Percentiles rank a stretch among this genome's conserved stretches.
These are phyloP conservation scores for Cephus sareptanus DNA, from an alignment of 2,888 invertebrate species.

Conservation along the genomic window DNA sequence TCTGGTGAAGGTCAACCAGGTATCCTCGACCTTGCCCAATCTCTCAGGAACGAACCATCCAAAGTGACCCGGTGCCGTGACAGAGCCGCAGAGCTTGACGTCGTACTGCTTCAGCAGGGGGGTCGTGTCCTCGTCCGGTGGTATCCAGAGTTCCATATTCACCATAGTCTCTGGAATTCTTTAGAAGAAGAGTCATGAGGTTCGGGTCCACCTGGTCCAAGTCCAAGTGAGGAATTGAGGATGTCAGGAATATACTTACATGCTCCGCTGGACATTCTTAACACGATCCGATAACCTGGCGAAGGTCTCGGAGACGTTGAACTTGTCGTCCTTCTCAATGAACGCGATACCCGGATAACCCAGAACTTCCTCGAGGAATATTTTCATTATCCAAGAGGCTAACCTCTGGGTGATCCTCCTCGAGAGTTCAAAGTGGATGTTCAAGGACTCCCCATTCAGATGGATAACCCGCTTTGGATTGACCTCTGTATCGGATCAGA, in stretches of 20 bases:
- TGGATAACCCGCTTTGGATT: constrained; percentile 66
- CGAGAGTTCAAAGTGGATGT: constrained; percentile 70
- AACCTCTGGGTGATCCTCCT: constrained; percentile 70
- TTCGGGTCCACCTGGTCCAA: not conserved
- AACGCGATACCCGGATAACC: constrained; percentile 67
- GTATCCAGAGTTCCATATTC: constrained; percentile 79
- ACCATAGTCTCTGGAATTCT: constrained; percentile 69
- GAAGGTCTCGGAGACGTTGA: constrained; percentile 59
- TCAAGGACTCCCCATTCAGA: constrained; percentile 60
- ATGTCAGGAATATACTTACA: not conserved
- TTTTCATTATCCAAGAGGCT: constrained; percentile 70
- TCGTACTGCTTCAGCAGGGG: constrained; percentile 61
- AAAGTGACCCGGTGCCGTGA: constrained; percentile 71
- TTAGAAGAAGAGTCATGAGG: constrained; percentile 25
- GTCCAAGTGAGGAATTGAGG: constrained; percentile 7
- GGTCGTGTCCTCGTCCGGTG: constrained; percentile 71
- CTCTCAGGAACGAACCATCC: constrained; percentile 74
- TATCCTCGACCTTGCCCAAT: constrained; percentile 64
- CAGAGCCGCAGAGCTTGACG: constrained; percentile 69
- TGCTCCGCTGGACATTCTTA: not conserved
- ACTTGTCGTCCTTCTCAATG: constrained; percentile 64
- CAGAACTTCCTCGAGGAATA: constrained; percentile 69
- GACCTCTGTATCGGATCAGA: constrained; percentile 62
- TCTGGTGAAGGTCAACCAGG: constrained; percentile 71
- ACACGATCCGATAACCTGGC: constrained; percentile 53